Conservation (phyloP, 2,113 vertebrate species). For the Sardina pilchardus region DNA sequence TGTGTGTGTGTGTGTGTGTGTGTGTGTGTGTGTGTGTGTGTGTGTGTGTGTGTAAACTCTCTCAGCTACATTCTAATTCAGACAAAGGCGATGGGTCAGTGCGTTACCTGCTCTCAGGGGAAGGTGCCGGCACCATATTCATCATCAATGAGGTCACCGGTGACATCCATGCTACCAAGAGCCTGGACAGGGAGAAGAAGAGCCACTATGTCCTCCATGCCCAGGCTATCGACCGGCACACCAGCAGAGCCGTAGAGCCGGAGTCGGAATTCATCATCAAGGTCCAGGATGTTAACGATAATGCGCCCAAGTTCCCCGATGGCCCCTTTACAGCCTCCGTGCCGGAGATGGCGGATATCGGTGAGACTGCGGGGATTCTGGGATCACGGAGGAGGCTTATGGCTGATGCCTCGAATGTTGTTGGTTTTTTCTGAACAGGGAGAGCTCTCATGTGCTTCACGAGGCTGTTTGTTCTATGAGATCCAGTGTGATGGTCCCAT, state of each 20-base stretch:
- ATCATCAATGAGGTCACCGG: constrained; percentile 94
- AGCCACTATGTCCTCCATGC: constrained; percentile 95
- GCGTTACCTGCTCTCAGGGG: constrained; percentile 94
- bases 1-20: background rate
- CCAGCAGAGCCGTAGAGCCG: constrained; percentile 90
- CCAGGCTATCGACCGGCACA: constrained; percentile 89
- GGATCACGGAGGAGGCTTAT: background rate
- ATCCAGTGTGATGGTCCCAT: background rate
- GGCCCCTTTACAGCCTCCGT: constrained; percentile 90
- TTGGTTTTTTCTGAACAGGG: background rate
- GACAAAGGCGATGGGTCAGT: constrained; percentile 98
- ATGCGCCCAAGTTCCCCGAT: constrained; percentile 93
- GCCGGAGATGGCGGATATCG: constrained; percentile 97
- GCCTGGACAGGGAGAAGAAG: constrained; percentile 93
- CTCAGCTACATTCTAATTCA: constrained; percentile 95
- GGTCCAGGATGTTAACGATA: constrained; percentile 98
- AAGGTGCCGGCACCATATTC: constrained; percentile 95
- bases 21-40: background rate
- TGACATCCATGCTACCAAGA: constrained; percentile 95
- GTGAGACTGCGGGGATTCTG: constrained; percentile 72
- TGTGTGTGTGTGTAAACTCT: background rate
- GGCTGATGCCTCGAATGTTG: background rate
- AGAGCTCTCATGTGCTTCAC: background rate
- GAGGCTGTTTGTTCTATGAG: background rate
- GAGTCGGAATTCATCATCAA: constrained; percentile 99